Evolutionary conservation across 1,140 invertebrate species (phyloP), one percentile per base, ranked within the genome.

Genomic region (Eumeta japonica): DNA sequence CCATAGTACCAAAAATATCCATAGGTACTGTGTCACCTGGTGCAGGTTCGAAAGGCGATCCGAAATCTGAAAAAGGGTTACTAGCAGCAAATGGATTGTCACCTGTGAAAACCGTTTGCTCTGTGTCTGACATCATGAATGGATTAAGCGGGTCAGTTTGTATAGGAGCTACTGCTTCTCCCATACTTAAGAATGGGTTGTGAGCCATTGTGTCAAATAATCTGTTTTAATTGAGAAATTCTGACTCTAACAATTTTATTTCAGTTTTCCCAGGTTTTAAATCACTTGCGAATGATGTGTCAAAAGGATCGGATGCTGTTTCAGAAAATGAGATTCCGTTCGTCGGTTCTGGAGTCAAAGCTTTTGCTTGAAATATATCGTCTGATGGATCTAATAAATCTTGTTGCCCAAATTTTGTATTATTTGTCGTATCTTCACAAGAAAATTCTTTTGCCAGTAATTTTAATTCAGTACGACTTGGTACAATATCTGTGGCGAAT

Each of bases 101-200:
- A 37, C 53, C 63, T 3, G 55, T 37, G 19, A 56, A 57, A 2
- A 52, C 41, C 10, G 58, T 52, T n/a, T 55, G 43, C 32, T 76
- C 43, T 4, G 55, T 19, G 38, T 78, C 77, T 7, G 81, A 79
- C 48, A 84, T 81, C 27, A 89, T 80, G 57, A 90, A 90, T 17
- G 87, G 87, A 76, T 90, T 90, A 1, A 83, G 80, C 3, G 64
- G 56, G n/a, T 74, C 67, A 10, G 73, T 59, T 13, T 68, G 61
- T 17, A 60, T 66, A 5, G 72, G 55, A 10, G 76, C 58, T 3
- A 54, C 54, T 2, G 70, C 62, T 48, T 87, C 85, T 41, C 79
- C 81, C 55, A 79, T 79, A 72, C 87, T 87, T 35, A 89, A 65
- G 62, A 90, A 90, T 11, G 88, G 87, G 77, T 90, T 90, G 24